Conservation (phyloP, 2,113 vertebrate genomes). For the Hyla sarda region DNA sequence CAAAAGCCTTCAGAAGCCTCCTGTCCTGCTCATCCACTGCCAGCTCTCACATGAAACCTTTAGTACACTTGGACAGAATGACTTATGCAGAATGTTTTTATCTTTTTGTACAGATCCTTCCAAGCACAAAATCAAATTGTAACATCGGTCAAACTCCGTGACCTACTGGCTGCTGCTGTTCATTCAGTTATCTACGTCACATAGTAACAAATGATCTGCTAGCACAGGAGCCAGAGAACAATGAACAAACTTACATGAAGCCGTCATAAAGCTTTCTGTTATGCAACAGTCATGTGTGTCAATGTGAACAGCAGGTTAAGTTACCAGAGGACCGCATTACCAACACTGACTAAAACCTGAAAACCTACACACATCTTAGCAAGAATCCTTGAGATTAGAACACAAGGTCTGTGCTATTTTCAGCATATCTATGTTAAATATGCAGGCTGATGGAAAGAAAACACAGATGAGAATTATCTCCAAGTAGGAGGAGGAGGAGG, state of each 20-base stretch:
- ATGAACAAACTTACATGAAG: slow-evolving; percentile 10
- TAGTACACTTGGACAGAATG: background rate
- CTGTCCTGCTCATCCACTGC: background rate
- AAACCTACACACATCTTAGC: slow-evolving; percentile 5
- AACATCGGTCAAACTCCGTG: slow-evolving; percentile 33
- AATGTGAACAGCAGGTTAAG: slow-evolving; percentile 4
- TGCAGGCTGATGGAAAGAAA: slow-evolving; percentile 27
- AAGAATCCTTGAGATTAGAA: slow-evolving; percentile 6
- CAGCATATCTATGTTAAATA: slow-evolving; percentile 42
- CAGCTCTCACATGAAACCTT: background rate
- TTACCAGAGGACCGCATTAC: background rate
- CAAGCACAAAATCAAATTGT: slow-evolving; percentile 5
- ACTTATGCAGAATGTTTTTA: background rate
- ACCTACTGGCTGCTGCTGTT: slow-evolving; percentile 30
- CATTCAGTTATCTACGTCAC: slow-evolving; percentile 17
- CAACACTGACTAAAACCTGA: background rate
- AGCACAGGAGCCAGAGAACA: slow-evolving; percentile 2
- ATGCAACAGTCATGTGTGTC: background rate
- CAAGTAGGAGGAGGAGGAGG: slow-evolving; percentile 18
- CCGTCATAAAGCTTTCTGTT: background rate
- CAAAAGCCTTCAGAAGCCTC: no score
- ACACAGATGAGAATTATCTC: background rate
- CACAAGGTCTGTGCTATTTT: slow-evolving; percentile 34
- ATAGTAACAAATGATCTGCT: background rate
- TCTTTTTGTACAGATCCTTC: slow-evolving; percentile 33